Conservation (phyloP, 1,140 invertebrate species). For the Heliconius hermathena region DNA sequence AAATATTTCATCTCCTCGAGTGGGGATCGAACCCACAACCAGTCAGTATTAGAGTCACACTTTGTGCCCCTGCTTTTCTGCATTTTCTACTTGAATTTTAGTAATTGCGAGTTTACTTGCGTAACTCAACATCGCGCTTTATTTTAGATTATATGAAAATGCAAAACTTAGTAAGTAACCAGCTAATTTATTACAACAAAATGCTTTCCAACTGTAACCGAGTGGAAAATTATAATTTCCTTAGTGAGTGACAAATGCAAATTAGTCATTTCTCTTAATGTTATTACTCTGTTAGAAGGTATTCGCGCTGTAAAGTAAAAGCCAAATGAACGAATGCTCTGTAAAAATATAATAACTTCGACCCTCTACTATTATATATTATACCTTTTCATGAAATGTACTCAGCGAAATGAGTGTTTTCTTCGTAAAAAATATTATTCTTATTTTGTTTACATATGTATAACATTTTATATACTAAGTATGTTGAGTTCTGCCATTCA, state of each 20-base stretch:
- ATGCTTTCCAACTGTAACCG: background rate
- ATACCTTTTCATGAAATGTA: background rate
- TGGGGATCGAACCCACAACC: too few species aligned
- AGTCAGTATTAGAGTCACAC: too few species aligned
- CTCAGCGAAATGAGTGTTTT: background rate
- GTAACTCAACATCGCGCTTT: too few species aligned
- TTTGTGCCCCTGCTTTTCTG: too few species aligned
- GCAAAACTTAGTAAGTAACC: background rate
- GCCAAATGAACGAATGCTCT: background rate
- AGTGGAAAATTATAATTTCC: background rate
- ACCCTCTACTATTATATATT: background rate
- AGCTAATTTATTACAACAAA: background rate
- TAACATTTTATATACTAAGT: too few species aligned
- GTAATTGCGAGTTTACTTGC: too few species aligned
- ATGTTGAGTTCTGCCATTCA: too few species aligned
- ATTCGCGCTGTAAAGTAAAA: background rate
- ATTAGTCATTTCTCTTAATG: background rate
- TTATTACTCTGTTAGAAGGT: background rate
- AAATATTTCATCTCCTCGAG: too few species aligned
- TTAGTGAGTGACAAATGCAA: conserved; percentile 8
- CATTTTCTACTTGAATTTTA: background rate
- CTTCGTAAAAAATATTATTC: background rate
- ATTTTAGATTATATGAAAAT: background rate
- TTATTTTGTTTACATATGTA: too few species aligned
- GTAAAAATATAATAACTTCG: background rate